Evolutionary conservation across 53 echinoderm and acorn worm genomes (phyloP).

Genomic region (Zoroaster sp.): DNA sequence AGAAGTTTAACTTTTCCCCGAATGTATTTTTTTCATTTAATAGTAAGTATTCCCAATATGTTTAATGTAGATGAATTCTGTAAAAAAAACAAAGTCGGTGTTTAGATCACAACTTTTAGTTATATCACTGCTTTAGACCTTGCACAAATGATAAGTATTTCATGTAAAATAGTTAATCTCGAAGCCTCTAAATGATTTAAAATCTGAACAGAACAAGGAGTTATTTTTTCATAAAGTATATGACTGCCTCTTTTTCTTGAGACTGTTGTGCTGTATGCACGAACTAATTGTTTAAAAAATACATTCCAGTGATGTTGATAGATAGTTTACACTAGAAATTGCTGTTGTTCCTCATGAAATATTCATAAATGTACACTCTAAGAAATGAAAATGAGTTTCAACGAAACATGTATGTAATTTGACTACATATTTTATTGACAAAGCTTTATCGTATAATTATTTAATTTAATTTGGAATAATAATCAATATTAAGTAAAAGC

Average conservation of each 20-base stretch:
- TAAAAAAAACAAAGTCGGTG: too few species aligned
- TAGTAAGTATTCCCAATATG: too few species aligned
- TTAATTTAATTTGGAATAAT: background rate
- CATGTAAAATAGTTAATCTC: too few species aligned
- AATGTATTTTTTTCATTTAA: too few species aligned
- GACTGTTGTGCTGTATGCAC: background rate
- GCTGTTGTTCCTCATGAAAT: background rate
- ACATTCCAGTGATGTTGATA: slow-evolving; percentile 7
- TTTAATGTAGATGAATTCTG: too few species aligned
- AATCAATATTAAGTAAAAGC: background rate
- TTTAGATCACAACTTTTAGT: too few species aligned
- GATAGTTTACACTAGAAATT: background rate
- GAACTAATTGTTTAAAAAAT: background rate
- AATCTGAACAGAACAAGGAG: too few species aligned
- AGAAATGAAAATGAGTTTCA: background rate
- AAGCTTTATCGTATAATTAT: background rate
- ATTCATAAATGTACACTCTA: background rate
- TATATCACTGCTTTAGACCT: too few species aligned
- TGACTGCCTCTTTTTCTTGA: background rate
- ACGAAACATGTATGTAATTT: background rate
- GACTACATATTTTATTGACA: background rate
- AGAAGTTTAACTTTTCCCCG: too few species aligned
- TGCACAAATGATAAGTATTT: too few species aligned
- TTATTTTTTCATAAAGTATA: background rate
- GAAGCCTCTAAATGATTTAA: too few species aligned